Evolutionary conservation across 2,113 vertebrate genomes (phyloP).

Genomic region (Formicarius rufipectus): DNA sequence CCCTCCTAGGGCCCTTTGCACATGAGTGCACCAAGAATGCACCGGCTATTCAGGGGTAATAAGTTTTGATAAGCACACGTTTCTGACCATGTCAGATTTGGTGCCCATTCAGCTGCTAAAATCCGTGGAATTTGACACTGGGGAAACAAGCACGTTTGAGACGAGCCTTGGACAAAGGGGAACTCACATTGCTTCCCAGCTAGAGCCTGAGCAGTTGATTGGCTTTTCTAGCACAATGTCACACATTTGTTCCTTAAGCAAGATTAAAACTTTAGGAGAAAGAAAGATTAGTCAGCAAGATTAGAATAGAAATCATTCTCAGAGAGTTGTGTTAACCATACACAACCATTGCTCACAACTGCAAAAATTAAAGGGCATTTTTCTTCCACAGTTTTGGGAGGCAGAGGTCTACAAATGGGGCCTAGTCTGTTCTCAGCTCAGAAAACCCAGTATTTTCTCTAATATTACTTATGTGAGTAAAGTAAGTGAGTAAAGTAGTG

Average conservation of each 20-base stretch:
- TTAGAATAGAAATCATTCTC: slow-evolving; percentile 12
- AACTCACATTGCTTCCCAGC: slow-evolving; percentile 4
- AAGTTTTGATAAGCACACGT: slow-evolving; percentile 37
- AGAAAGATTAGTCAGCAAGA: slow-evolving; percentile 47
- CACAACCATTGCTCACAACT: background rate
- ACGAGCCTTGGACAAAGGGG: background rate
- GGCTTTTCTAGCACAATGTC: slow-evolving; percentile 38
- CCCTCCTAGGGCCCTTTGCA: background rate
- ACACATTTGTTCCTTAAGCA: slow-evolving; percentile 29
- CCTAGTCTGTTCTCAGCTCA: background rate
- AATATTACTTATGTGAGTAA: background rate
- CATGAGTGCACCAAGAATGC: slow-evolving; percentile 69
- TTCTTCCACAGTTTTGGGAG: background rate
- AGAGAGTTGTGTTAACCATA: background rate
- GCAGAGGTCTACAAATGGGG: background rate
- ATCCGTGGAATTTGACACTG: slow-evolving; percentile 50
- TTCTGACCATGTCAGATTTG: slow-evolving; percentile 48
- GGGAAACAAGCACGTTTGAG: slow-evolving; percentile 11
- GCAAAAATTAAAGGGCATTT: background rate
- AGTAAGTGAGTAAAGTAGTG: background rate
- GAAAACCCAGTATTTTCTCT: background rate
- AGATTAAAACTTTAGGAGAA: slow-evolving; percentile 32
- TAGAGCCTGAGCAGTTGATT: background rate
- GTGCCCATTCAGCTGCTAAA: slow-evolving; percentile 43
- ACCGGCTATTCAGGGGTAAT: slow-evolving; percentile 21